Evolutionary conservation across 1,140 invertebrate genomes (phyloP).

Genomic region (Apolygus lucorum): DNA sequence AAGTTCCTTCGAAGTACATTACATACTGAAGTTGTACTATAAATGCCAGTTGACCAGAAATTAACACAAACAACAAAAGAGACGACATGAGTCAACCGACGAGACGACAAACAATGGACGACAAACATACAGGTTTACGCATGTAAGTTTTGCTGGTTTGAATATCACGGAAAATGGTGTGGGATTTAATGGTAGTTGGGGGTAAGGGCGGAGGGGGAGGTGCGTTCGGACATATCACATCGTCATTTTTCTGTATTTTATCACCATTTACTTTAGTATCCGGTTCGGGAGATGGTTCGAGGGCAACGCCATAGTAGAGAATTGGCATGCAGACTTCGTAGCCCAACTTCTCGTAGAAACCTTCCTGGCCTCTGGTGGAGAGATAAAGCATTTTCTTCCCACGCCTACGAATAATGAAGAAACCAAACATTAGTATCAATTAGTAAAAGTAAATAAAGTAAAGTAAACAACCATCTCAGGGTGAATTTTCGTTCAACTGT

Average conservation of each 20-base stretch:
- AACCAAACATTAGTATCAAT: constrained; percentile 21
- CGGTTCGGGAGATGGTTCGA: background rate
- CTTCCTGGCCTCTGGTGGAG: constrained; percentile 37
- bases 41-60: too few relatives aligned
- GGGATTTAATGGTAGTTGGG: background rate
- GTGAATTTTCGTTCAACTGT: too few relatives aligned
- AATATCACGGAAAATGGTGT: background rate
- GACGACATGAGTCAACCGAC: background rate
- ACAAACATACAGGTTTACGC: constrained; percentile 14
- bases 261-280: constrained; percentile 8
- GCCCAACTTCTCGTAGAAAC: constrained; percentile 38
- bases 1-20: too few relatives aligned
- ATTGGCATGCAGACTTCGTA: constrained; percentile 36
- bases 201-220: constrained; percentile 28
- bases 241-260: background rate
- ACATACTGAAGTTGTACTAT: too few relatives aligned
- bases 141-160: constrained; percentile 24
- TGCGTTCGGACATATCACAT: constrained; percentile 14
- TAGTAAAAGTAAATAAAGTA: constrained; percentile 14
- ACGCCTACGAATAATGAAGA: constrained; percentile 30
- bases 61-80: background rate
- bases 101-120: background rate
- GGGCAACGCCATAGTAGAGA: constrained; percentile 32
- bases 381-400: constrained; percentile 35
- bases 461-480: too few relatives aligned